Conservation (phyloP, 2,113 vertebrate species). For the Eubucco bourcierii region DNA sequence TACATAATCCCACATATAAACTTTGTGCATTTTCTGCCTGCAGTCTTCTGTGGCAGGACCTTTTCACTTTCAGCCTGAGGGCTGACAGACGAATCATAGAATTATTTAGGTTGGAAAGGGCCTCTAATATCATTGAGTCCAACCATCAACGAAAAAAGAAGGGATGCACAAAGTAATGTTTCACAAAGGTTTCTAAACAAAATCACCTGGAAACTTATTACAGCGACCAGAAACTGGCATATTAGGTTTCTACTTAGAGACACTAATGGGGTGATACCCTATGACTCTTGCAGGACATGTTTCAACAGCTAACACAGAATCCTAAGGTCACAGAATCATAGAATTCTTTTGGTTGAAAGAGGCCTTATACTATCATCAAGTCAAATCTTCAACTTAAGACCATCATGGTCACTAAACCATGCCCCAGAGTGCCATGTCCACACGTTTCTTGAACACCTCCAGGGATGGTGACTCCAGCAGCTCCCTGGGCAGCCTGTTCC, state of each 20-base stretch:
- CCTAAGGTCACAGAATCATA: no score
- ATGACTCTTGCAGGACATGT: neutral
- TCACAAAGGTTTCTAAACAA: neutral
- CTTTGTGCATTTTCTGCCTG: neutral
- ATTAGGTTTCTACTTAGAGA: neutral
- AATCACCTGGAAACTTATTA: neutral
- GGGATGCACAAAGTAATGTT: neutral
- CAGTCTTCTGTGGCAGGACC: neutral
- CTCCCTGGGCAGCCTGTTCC: no score
- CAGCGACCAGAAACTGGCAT: neutral
- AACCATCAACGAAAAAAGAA: no score
- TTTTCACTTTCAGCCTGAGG: neutral
- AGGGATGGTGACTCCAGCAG: no score
- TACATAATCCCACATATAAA: neutral
- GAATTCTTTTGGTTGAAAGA: no score
- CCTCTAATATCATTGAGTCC: no score
- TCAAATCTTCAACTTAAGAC: no score
- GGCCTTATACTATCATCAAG: no score
- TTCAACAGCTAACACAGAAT: neutral
- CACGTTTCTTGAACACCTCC: no score
- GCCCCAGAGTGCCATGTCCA: no score
- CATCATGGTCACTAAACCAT: no score
- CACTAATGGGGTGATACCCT: neutral
- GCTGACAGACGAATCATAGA: neutral
- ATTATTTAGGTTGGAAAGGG: no score